Percentiles rank a stretch among this genome's conserved stretches.
Evolutionary conservation across 2,888 invertebrate genomes (phyloP).

Genomic region (Gisinianus flammeolus): DNA sequence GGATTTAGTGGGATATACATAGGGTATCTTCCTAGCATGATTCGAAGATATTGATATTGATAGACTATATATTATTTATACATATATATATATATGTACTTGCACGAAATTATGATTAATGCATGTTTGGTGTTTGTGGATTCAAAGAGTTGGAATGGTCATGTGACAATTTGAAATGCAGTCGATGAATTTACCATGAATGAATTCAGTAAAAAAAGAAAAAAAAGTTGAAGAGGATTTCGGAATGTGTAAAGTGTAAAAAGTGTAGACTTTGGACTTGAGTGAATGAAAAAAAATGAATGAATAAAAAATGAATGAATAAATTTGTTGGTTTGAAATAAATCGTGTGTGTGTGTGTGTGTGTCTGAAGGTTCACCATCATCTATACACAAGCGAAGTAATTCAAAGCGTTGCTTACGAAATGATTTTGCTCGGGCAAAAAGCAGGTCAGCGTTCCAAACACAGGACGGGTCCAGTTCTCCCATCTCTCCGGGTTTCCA

Average conservation of each 20-base stretch:
- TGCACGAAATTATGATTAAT: no score
- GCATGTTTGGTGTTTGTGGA: no score
- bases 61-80: no score
- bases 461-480: slow-evolving; percentile 60
- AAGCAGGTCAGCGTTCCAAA: slow-evolving; percentile 64
- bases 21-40: no score
- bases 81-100: no score
- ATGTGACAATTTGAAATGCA: no score
- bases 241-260: not conserved
- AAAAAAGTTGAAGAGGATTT: not conserved
- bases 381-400: slow-evolving; percentile 60
- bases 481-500: slow-evolving; percentile 59
- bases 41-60: no score
- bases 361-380: slow-evolving; percentile 6
- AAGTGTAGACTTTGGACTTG: not conserved
- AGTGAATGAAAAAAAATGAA: not conserved
- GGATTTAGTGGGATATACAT: no score
- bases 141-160: no score
- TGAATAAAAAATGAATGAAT: not conserved
- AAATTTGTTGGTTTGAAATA: not conserved
- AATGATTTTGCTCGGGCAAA: slow-evolving; percentile 65
- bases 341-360: not conserved
- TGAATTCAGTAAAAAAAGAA: no score
- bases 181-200: no score
- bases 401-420: slow-evolving; percentile 64